Evolutionary conservation across 2,797 vertebrate species (phyloP).

Genomic region (Nothura maculosa): DNA sequence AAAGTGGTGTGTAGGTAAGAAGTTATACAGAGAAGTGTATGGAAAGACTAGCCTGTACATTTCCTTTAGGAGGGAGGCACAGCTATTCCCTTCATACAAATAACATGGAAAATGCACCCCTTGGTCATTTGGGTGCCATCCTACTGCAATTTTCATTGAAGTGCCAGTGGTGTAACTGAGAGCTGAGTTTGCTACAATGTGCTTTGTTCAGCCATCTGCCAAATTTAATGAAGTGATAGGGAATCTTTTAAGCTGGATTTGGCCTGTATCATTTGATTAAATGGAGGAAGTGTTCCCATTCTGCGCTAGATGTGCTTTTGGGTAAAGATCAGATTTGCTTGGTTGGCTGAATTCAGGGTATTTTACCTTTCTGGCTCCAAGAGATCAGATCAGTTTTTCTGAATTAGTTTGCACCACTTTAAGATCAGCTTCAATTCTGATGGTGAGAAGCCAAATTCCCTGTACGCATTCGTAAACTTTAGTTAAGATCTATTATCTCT

Average conservation of each 20-base stretch:
- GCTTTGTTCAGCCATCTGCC: constrained; percentile 42
- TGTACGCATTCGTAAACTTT: background rate
- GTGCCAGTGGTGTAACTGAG: background rate
- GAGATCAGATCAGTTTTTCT: background rate
- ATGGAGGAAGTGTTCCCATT: background rate
- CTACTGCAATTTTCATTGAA: background rate
- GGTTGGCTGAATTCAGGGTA: background rate
- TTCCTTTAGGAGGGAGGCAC: background rate
- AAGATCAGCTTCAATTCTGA: background rate
- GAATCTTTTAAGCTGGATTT: constrained; percentile 56
- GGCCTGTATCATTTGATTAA: background rate
- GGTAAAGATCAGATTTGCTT: constrained; percentile 2
- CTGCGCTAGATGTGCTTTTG: background rate
- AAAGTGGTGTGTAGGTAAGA: background rate
- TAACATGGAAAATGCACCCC: background rate
- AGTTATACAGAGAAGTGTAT: background rate
- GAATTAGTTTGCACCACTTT: background rate
- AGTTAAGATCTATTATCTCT: background rate
- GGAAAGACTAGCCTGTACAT: background rate
- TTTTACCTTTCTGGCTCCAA: background rate
- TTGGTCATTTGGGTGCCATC: background rate
- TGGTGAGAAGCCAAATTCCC: background rate
- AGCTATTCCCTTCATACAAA: background rate
- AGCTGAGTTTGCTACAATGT: background rate
- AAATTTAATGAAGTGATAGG: constrained; percentile 56